phyloP scores from a whole-genome alignment of 1,140 invertebrate species.

The Leguminivora glycinivorella region DNA sequence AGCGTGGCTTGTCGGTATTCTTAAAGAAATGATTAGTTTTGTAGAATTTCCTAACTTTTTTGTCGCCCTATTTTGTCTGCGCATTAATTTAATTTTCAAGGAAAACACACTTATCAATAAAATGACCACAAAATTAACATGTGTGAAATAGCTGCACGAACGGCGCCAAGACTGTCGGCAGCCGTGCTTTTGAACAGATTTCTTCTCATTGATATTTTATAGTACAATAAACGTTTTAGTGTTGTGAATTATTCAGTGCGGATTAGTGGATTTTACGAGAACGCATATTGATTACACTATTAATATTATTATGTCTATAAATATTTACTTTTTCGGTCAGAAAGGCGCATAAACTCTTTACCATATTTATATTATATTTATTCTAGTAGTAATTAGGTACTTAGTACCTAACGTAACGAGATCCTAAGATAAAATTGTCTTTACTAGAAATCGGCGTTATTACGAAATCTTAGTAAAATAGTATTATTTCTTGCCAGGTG shows the following conservation, averaged over 20 bases:
- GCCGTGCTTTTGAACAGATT: background rate
- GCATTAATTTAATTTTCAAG: background rate
- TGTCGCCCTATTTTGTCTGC: too few species aligned
- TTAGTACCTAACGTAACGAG: too few species aligned
- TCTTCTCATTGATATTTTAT: conserved; percentile 52
- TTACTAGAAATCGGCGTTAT: too few species aligned
- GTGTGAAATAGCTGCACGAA: background rate
- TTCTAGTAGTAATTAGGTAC: too few species aligned
- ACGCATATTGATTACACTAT: background rate
- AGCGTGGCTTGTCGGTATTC: too few species aligned
- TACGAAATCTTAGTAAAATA: too few species aligned
- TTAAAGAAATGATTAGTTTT: too few species aligned
- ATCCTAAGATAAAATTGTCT: too few species aligned
- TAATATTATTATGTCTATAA: conserved; percentile 9
- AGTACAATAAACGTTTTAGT: conserved; percentile 59
- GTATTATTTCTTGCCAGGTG: too few species aligned
- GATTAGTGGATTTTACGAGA: conserved; percentile 8
- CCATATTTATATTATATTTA: too few species aligned
- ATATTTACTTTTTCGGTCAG: background rate
- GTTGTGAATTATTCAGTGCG: conserved; percentile 31
- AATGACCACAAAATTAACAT: background rate
- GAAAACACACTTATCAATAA: background rate
- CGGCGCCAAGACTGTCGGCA: background rate
- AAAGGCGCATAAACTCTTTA: background rate
- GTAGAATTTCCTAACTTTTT: too few species aligned